Evolutionary conservation across 2,888 invertebrate genomes (phyloP).

Genomic region (Stramonita haemastoma): DNA sequence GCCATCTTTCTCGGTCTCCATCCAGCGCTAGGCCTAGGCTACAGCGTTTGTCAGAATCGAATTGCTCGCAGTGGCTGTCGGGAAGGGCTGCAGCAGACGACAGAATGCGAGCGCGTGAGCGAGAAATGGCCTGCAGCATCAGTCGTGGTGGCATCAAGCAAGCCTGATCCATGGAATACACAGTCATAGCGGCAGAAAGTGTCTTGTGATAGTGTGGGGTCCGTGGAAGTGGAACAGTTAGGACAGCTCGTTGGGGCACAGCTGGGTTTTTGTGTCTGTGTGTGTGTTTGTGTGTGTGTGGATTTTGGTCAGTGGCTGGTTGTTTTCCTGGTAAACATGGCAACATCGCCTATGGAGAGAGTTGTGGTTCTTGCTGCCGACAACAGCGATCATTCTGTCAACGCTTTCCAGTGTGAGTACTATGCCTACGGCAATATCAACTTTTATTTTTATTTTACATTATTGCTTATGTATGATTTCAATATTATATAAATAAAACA

Average conservation of each 20-base stretch:
- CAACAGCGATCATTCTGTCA: not conserved
- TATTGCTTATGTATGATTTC: no score
- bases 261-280: not conserved
- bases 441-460: no score
- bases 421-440: no score
- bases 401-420: not conserved
- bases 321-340: not conserved
- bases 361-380: not conserved
- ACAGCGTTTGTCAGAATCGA: not conserved
- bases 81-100: not conserved
- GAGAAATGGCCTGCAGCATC: no score
- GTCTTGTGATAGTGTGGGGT: not conserved
- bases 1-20: no score
- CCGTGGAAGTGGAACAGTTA: not conserved
- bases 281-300: not conserved
- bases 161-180: not conserved
- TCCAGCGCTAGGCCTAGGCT: no score
- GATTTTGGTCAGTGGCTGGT: not conserved
- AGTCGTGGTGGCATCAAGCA: no score
- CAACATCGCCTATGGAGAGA: not conserved
- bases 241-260: not conserved
- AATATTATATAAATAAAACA: no score
- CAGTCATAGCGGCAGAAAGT: not conserved
- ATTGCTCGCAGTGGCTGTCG: conserved; percentile 3
- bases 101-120: no score